Conservation (phyloP, 2,888 invertebrate genomes). For the Cephus runcator region DNA sequence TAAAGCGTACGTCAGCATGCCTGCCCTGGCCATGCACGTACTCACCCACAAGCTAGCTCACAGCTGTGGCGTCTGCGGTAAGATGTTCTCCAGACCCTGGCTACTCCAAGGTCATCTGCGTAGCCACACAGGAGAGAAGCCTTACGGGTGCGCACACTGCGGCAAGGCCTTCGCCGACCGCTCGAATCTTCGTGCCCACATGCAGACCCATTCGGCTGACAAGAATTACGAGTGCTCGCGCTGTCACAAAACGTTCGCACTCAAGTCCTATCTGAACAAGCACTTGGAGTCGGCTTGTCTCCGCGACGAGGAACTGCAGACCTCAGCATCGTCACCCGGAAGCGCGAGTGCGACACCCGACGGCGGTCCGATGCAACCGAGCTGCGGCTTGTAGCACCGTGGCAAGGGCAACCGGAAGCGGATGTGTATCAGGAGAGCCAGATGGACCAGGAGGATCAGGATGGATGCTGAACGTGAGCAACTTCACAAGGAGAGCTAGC, state of each 20-base stretch:
- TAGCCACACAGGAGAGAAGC: conserved; percentile 94
- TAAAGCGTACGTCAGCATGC: conserved; percentile 99
- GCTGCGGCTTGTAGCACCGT: conserved; percentile 10
- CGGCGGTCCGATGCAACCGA: background rate
- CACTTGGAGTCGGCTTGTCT: conserved; percentile 92
- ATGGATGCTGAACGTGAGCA: conserved; percentile 9
- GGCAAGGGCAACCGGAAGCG: conserved; percentile 4
- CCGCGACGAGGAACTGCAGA: conserved; percentile 69
- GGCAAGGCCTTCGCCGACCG: conserved; percentile 96
- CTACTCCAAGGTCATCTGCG: conserved; percentile 87
- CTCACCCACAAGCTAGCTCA: conserved; percentile 94
- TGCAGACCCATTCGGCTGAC: conserved; percentile 93
- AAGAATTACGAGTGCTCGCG: conserved; percentile 90
- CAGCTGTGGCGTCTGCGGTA: conserved; percentile 93
- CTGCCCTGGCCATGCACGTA: conserved; percentile 94
- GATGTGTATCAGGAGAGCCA: background rate
- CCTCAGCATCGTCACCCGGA: conserved; percentile 22
- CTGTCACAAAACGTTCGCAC: conserved; percentile 91
- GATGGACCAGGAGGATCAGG: conserved; percentile 13
- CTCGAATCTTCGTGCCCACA: conserved; percentile 92
- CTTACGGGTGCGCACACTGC: conserved; percentile 93
- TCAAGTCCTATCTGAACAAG: conserved; percentile 95
- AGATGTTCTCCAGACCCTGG: conserved; percentile 97
- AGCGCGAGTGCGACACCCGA: background rate
- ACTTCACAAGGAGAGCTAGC: conserved; percentile 25